These are phyloP conservation scores for Apis florea DNA, from an alignment of 1,140 invertebrate genomes.

Conservation along the genomic window DNA sequence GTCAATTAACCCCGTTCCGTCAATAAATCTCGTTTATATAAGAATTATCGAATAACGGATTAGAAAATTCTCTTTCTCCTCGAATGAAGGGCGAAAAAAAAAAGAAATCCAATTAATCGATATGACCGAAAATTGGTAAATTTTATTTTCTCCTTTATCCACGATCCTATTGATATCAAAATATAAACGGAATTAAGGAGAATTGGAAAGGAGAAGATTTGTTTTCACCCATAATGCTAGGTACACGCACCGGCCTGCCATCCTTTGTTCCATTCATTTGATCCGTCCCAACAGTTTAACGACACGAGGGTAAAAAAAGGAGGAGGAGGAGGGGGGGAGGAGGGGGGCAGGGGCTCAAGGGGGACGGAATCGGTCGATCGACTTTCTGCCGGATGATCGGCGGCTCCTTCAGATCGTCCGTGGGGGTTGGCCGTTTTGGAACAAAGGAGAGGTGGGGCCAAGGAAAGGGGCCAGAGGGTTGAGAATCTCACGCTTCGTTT, in stretches of 20 bases:
- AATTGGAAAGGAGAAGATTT: neutral
- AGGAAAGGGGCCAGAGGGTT: conserved; percentile 48
- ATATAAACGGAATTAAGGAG: neutral
- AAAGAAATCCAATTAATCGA: no score
- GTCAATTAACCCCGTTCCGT: no score
- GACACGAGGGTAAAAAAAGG: conserved; percentile 18
- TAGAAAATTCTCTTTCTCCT: no score
- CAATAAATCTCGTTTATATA: no score
- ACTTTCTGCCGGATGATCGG: conserved; percentile 63
- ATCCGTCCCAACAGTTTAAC: conserved; percentile 26
- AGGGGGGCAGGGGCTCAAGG: no score
- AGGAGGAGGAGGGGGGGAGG: no score
- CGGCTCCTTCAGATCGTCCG: conserved; percentile 57
- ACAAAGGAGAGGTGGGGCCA: conserved; percentile 59
- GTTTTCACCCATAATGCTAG: neutral
- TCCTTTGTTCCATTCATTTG: conserved; percentile 24
- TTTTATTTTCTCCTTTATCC: no score
- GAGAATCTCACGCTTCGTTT: conserved; percentile 77
- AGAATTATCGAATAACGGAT: no score
- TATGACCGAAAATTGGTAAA: no score
- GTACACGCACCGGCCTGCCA: neutral
- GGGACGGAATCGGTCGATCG: conserved; percentile 64
- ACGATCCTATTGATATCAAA: neutral
- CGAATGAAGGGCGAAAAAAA: no score
- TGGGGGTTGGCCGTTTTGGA: conserved; percentile 54